Evolutionary conservation across 2,113 vertebrate species (phyloP), one percentile per base, ranked within the genome.

Genomic region (Mirounga angustirostris): DNA sequence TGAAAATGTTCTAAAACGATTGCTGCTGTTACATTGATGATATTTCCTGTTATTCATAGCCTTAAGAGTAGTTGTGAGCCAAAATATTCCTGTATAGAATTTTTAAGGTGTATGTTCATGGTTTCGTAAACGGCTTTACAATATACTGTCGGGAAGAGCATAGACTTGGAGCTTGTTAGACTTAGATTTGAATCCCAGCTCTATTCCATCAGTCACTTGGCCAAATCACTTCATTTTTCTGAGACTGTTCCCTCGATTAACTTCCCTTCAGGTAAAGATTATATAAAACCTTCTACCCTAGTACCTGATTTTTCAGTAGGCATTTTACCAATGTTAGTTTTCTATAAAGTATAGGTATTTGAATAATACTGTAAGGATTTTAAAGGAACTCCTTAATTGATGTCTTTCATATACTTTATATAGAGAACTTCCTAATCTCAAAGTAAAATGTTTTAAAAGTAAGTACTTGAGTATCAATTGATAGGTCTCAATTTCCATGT

Each of bases 1-100:
- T 92, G 81, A 97, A 89, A 43, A 36, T 54, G 59, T 74, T 59
- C 40, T 92, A 40, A 67, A 96, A 97, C 15, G 5, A 52, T 94
- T 89, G 65, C 33, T 97, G 61, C 43, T 95, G 10, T 96, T 92
- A 83, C 22, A 78, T 13, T 91, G 85, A 36, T 40, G 26, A 46
- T 90, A 71, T 69, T 79, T 74, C 8, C 43, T 86, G 43, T 91
- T 93, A 52, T 26, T 87, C 63, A 26, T 92, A 84, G 26, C 19
- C 13, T 65, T 76, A 74, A 80, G 84, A 54, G n/a, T 67, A 90
- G 9, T 40, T 40, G 8, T 81, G 33, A 97, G 26, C n/a, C 76
- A 89, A 8, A 89, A 56, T 97, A 91, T 46, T 5, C 59, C 18
- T 67, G 9, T 54, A 43, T 87, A 65, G 19, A 69, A 76, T 73